These are phyloP conservation scores for Scaptomyza tumidula DNA, from an alignment of 2,888 invertebrate species.

Conservation along the genomic window DNA sequence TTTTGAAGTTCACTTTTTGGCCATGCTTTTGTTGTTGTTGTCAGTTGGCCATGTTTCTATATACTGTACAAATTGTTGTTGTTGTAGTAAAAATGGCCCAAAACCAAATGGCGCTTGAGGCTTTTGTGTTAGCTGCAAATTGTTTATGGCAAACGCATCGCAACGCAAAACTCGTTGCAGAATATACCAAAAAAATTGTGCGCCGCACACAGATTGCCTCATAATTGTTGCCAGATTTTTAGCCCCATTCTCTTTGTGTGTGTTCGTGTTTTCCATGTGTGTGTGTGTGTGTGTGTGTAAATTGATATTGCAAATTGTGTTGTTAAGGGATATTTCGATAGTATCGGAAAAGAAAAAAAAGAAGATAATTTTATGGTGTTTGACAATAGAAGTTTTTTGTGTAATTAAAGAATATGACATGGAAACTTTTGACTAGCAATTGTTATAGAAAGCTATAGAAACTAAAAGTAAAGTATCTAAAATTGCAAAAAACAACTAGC, in stretches of 20 bases:
- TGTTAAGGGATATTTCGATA: constrained; percentile 4
- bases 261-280: no score
- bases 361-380: constrained; percentile 13
- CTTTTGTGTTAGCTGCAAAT: constrained; percentile 63
- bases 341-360: constrained; percentile 1
- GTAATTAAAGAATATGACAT: constrained; percentile 22
- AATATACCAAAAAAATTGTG: constrained; percentile 30
- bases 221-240: constrained; percentile 50
- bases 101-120: constrained; percentile 62
- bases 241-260: no score
- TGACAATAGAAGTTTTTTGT: constrained; percentile 25
- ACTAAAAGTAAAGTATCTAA: no score
- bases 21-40: constrained; percentile 5
- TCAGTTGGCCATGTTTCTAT: constrained; percentile 16
- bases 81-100: constrained; percentile 52
- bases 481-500: no score
- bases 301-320: constrained; percentile 34
- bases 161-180: constrained; percentile 17
- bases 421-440: background rate
- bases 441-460: no score
- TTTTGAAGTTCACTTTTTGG: constrained; percentile 25
- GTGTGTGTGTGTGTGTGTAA: constrained; percentile 6
- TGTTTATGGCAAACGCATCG: constrained; percentile 51
- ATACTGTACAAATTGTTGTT: constrained; percentile 11
- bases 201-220: constrained; percentile 26